phyloP scores from a whole-genome alignment of 2,113 vertebrate species.

The Indicator maculatus region DNA sequence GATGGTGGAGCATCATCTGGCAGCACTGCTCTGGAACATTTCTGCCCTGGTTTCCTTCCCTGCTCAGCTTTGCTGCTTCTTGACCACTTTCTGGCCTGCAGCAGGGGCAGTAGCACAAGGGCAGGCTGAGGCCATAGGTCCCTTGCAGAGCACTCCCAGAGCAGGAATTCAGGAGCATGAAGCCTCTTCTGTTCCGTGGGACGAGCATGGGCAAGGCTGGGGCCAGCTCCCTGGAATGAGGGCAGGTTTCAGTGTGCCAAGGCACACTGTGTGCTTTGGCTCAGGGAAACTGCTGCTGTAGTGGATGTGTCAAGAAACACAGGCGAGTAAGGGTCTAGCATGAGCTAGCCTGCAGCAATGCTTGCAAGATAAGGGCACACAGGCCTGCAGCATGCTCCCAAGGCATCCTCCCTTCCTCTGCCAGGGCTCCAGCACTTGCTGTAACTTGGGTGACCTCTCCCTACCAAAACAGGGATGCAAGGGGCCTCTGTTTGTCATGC shows the following conservation, averaged over 20 bases:
- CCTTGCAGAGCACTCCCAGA: background rate
- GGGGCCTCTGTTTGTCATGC: rapidly evolving
- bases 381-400: background rate
- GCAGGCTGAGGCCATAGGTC: background rate
- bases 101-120: background rate
- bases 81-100: background rate
- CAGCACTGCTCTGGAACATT: background rate
- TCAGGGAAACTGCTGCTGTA: background rate
- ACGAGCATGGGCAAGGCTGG: background rate
- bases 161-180: background rate
- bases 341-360: background rate
- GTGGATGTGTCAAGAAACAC: background rate
- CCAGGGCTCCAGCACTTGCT: background rate
- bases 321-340: background rate
- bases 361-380: background rate
- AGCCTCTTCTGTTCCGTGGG: background rate
- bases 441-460: rapidly evolving
- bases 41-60: background rate
- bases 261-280: too few species aligned
- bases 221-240: background rate
- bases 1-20: background rate
- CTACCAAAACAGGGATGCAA: rapidly evolving
- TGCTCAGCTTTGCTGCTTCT: background rate
- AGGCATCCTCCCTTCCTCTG: background rate
- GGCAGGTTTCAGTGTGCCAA: background rate